Percentiles rank a stretch among this genome's conserved stretches.
These are phyloP conservation scores for Antigone vipio DNA, from an alignment of 2,113 vertebrate genomes.

Conservation along the genomic window DNA sequence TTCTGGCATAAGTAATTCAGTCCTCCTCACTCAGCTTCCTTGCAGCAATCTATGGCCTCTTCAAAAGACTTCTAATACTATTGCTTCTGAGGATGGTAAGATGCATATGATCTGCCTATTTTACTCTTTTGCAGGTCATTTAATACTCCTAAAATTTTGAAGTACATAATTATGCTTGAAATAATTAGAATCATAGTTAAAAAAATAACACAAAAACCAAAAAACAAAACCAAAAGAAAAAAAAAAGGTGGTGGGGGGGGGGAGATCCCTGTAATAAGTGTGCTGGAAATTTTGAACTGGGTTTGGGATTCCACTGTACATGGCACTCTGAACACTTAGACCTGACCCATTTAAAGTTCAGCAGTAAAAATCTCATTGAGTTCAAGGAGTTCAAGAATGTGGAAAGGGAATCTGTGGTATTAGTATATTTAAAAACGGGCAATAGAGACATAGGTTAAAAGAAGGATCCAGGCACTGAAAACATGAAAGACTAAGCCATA, in stretches of 20 bases:
- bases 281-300: background rate
- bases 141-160: background rate
- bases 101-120: background rate
- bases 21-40: slow-evolving; percentile 1
- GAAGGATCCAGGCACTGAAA: background rate
- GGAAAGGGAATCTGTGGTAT: background rate
- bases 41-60: background rate
- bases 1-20: slow-evolving; percentile 14
- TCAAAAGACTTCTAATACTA: background rate
- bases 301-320: background rate
- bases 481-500: background rate
- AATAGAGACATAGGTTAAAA: background rate
- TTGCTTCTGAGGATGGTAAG: background rate
- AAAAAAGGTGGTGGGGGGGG: too few species aligned
- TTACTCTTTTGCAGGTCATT: background rate
- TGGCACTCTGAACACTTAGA: background rate
- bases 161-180: background rate
- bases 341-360: background rate
- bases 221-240: too few species aligned
- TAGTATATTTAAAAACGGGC: background rate
- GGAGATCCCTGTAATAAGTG: background rate
- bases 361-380: background rate
- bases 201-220: too few species aligned
- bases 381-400: background rate
- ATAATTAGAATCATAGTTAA: background rate